phyloP scores from a whole-genome alignment of 2,888 invertebrate species.

The Conops quadrifasciatus region DNA sequence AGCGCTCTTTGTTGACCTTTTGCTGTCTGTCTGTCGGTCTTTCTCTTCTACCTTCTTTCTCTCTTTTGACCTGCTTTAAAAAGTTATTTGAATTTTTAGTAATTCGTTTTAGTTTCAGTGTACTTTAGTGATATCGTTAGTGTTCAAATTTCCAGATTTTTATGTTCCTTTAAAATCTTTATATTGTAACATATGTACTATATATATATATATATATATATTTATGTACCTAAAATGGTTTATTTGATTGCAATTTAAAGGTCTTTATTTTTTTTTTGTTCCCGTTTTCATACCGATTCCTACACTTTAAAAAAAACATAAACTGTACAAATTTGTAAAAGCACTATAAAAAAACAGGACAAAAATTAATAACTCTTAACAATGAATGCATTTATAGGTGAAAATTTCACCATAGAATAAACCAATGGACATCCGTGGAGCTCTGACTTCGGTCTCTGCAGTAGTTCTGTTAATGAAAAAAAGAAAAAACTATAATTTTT shows the following conservation, averaged over 20 bases:
- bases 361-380: background rate
- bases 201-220: too few species aligned
- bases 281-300: too few species aligned
- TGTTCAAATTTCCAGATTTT: too few species aligned
- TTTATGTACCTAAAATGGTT: too few species aligned
- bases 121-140: too few species aligned
- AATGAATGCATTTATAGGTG: slow-evolving; percentile 50
- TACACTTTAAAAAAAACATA: background rate
- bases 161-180: too few species aligned
- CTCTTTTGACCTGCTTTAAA: too few species aligned
- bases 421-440: background rate
- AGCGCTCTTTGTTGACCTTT: too few species aligned
- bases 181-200: too few species aligned
- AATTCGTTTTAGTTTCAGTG: background rate
- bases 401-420: slow-evolving; percentile 46
- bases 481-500: slow-evolving; percentile 8
- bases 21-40: too few species aligned
- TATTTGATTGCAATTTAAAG: background rate
- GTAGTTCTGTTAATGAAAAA: slow-evolving; percentile 23
- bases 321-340: slow-evolving; percentile 21
- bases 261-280: background rate
- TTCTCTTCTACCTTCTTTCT: too few species aligned
- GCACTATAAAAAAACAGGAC: slow-evolving; percentile 6
- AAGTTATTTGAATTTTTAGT: background rate
- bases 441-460: background rate